These are phyloP conservation scores for Perizoma affinitatum DNA, from an alignment of 2,888 invertebrate genomes.

Conservation along the genomic window DNA sequence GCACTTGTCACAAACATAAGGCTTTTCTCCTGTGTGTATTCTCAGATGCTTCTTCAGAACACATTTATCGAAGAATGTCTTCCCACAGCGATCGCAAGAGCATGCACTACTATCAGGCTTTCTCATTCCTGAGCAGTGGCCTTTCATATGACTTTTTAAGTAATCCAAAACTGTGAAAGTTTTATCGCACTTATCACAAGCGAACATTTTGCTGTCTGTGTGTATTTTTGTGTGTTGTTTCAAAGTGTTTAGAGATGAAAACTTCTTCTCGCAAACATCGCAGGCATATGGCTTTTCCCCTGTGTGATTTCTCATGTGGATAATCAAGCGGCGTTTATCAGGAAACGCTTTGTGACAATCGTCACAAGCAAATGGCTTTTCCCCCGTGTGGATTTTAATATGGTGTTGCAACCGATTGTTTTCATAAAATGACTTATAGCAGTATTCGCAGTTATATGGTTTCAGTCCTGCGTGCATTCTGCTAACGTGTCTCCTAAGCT, in stretches of 20 bases:
- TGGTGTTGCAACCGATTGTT: constrained; percentile 17
- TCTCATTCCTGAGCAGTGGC: constrained; percentile 3
- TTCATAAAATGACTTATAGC: constrained; percentile 21
- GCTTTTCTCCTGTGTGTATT: constrained; percentile 27
- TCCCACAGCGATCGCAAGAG: constrained; percentile 27
- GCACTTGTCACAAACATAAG: constrained; percentile 22
- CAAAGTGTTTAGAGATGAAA: constrained; percentile 16
- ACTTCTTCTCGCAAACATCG: constrained; percentile 21
- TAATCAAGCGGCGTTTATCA: constrained; percentile 23
- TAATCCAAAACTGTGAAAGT: constrained; percentile 21
- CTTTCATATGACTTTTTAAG: constrained; percentile 23
- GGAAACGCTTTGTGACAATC: constrained; percentile 18
- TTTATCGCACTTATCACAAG: constrained; percentile 23
- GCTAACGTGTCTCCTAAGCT: constrained; percentile 15
- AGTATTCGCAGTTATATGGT: constrained; percentile 17
- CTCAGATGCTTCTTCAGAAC: constrained; percentile 24
- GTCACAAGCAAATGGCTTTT: constrained; percentile 21
- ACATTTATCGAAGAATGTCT: constrained; percentile 18
- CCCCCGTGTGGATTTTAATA: constrained; percentile 19
- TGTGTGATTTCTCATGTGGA: constrained; percentile 18
- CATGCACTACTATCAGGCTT: constrained; percentile 8
- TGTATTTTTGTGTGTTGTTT: constrained; percentile 23
- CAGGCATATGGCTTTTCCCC: constrained; percentile 22
- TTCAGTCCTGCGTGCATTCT: constrained; percentile 14
- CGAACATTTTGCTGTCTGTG: constrained; percentile 11